A percentile compares a stretch with the other conserved stretches of the same genome.
Conservation (phyloP, 2,888 invertebrate genomes). For the Coenonympha glycerion region DNA sequence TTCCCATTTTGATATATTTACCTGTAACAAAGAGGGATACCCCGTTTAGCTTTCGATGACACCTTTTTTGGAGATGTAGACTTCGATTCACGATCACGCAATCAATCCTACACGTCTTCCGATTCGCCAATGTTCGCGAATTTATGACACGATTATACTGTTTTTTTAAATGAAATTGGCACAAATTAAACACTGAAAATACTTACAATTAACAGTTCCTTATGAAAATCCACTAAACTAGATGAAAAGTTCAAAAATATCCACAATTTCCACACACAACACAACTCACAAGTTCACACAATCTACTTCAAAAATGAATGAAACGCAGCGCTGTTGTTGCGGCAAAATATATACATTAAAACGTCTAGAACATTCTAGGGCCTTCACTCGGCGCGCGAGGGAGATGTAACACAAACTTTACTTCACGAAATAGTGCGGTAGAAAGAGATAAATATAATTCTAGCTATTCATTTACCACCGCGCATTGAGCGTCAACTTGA, state of each 20-base stretch:
- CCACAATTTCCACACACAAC: slow-evolving; percentile 56
- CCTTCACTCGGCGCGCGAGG: slow-evolving; percentile 55
- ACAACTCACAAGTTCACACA: slow-evolving; percentile 60
- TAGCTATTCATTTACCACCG: slow-evolving; percentile 41
- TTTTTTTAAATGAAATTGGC: neutral
- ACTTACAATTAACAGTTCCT: slow-evolving; percentile 43
- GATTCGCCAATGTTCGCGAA: slow-evolving; percentile 13
- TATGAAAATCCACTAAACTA: slow-evolving; percentile 35
- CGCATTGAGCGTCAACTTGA: slow-evolving; percentile 37
- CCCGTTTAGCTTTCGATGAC: slow-evolving; percentile 49
- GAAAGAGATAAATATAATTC: slow-evolving; percentile 68
- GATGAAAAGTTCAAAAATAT: slow-evolving; percentile 41
- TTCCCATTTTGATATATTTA: slow-evolving; percentile 84
- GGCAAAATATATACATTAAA: slow-evolving; percentile 79
- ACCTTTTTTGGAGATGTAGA: slow-evolving; percentile 70
- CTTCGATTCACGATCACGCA: slow-evolving; percentile 42
- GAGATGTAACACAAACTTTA: slow-evolving; percentile 43
- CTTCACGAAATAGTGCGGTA: slow-evolving; percentile 22
- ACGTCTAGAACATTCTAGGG: slow-evolving; percentile 82
- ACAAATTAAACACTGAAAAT: slow-evolving; percentile 4
- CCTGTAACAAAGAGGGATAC: slow-evolving; percentile 58
- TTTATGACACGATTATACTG: neutral
- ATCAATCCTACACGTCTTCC: slow-evolving; percentile 32
- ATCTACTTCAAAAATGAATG: slow-evolving; percentile 68
- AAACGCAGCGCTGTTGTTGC: slow-evolving; percentile 73